Conservation (phyloP, 92 coral and sea anemone genomes). For the Epizoanthus ramosus region DNA sequence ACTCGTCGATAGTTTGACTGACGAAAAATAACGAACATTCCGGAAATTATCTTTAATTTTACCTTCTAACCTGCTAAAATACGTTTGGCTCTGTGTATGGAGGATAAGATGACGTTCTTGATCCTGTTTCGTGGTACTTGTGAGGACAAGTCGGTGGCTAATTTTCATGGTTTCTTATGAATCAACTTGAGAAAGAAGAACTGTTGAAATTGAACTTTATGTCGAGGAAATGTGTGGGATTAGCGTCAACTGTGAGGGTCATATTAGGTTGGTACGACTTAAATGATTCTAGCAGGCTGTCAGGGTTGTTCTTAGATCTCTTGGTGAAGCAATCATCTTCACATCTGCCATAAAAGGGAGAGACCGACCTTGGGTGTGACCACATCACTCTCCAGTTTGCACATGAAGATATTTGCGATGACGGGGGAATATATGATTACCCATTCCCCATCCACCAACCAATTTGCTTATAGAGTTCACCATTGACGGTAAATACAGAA, state of each 20-base stretch:
- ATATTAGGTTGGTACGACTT: too few species aligned
- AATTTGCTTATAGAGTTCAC: constrained; percentile 22
- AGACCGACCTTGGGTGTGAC: not conserved
- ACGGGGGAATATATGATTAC: constrained; percentile 29
- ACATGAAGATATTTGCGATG: constrained; percentile 34
- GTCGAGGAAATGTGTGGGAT: too few species aligned
- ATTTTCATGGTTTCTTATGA: not conserved
- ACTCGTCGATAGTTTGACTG: too few species aligned
- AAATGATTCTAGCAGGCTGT: too few species aligned
- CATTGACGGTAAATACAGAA: constrained; percentile 3
- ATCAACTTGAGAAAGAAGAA: too few species aligned
- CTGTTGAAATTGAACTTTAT: too few species aligned
- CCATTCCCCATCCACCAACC: constrained; percentile 44
- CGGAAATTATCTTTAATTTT: too few species aligned
- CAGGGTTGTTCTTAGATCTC: not conserved
- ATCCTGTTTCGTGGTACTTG: not conserved
- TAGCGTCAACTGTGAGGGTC: too few species aligned
- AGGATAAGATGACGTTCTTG: not conserved
- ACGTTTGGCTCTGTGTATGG: constrained; percentile 24
- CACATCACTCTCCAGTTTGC: constrained; percentile 10
- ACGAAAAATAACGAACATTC: too few species aligned
- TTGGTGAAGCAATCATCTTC: constrained; percentile 16
- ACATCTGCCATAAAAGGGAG: constrained; percentile 19
- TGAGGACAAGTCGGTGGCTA: not conserved
- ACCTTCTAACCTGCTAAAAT: too few species aligned